phyloP scores from a whole-genome alignment of 2,888 invertebrate genomes.

The Himalopsyche japonica region DNA sequence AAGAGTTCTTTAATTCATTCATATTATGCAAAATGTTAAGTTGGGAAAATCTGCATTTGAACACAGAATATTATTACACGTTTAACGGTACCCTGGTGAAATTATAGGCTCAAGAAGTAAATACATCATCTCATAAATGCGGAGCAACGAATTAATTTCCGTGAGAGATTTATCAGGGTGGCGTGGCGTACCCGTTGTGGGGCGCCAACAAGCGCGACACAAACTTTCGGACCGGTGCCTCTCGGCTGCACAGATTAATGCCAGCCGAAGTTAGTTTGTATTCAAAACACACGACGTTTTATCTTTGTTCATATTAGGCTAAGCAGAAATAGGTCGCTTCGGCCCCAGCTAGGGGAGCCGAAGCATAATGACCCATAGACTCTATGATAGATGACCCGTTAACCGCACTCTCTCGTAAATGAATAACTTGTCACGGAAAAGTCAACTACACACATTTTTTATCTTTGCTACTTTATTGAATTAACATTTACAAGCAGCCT shows the following conservation, averaged over 20 bases:
- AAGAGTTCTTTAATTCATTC: no score
- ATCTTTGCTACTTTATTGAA: no score
- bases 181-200: not conserved
- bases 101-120: slow-evolving; percentile 9
- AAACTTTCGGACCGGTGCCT: not conserved
- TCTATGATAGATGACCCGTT: slow-evolving; percentile 12
- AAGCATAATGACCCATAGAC: slow-evolving; percentile 19
- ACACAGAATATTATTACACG: not conserved
- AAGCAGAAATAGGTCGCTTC: slow-evolving; percentile 19
- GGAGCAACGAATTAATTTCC: slow-evolving; percentile 25
- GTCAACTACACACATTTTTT: not conserved
- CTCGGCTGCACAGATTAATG: slow-evolving; percentile 12
- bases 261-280: slow-evolving; percentile 12
- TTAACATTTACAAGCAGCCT: no score
- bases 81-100: not conserved
- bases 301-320: slow-evolving; percentile 28
- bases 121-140: slow-evolving; percentile 17
- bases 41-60: not conserved
- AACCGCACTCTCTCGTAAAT: slow-evolving; percentile 5
- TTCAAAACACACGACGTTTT: slow-evolving; percentile 21
- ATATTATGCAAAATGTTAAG: not conserved
- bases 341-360: not conserved
- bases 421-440: not conserved
- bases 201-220: not conserved
- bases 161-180: slow-evolving; percentile 19